A percentile compares a stretch with the other conserved stretches of the same genome.
phyloP scores from a whole-genome alignment of 2,888 invertebrate genomes.

The Coenonympha arcania region DNA sequence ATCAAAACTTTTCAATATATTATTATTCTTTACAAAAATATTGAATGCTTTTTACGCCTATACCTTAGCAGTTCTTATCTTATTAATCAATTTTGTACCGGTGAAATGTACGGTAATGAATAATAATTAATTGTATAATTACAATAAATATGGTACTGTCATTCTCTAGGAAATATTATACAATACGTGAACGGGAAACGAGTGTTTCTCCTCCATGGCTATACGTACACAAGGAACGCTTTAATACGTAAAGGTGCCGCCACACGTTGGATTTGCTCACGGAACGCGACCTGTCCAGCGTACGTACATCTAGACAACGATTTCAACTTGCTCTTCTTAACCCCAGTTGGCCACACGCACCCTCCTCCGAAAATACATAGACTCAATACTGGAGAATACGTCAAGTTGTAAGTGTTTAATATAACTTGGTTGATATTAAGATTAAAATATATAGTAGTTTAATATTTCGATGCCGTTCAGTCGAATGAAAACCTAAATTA shows the following conservation, averaged over 20 bases:
- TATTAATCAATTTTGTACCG: too few species aligned
- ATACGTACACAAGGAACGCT: slow-evolving; percentile 13
- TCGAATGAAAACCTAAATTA: too few species aligned
- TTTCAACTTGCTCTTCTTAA: background rate
- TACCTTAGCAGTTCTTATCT: too few species aligned
- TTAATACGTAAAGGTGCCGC: slow-evolving; percentile 1
- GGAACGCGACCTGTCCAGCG: slow-evolving; percentile 8
- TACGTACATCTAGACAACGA: slow-evolving; percentile 13
- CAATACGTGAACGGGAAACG: slow-evolving; percentile 20
- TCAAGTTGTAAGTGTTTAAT: background rate
- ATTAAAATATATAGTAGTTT: too few species aligned
- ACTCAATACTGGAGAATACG: slow-evolving; percentile 7
- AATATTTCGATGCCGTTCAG: too few species aligned
- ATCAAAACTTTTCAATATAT: too few species aligned
- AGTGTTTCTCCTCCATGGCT: slow-evolving; percentile 19
- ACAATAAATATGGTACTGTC: too few species aligned
- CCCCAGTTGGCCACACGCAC: slow-evolving; percentile 3
- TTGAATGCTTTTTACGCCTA: too few species aligned
- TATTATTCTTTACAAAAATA: too few species aligned
- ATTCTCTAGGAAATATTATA: slow-evolving; percentile 6
- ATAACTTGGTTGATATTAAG: too few species aligned
- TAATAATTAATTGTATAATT: too few species aligned
- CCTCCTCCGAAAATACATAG: slow-evolving; percentile 2
- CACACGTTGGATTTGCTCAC: slow-evolving; percentile 8
- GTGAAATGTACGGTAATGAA: too few species aligned